phyloP scores from a whole-genome alignment of 2,797 vertebrate genomes.

The Bufotes viridis region DNA sequence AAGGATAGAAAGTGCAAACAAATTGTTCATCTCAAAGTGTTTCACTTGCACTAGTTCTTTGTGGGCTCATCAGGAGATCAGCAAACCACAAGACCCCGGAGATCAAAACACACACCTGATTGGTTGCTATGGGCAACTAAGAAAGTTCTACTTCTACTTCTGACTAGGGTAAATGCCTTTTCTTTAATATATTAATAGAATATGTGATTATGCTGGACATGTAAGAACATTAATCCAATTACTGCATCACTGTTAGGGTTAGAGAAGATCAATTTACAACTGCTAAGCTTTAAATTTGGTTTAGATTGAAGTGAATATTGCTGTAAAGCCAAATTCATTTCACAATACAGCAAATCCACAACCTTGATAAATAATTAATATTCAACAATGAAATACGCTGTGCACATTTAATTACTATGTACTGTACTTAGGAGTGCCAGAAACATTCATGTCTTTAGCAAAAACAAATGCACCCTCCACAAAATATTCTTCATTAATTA shows the following conservation, averaged over 20 bases:
- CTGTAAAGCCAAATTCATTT: not conserved
- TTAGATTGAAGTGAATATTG: not conserved
- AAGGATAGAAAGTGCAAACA: no score
- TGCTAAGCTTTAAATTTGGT: not conserved
- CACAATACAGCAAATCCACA: constrained; percentile 4
- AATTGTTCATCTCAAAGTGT: no score
- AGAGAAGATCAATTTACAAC: constrained; percentile 11
- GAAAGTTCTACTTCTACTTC: no score
- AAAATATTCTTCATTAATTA: not conserved
- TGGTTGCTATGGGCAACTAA: no score
- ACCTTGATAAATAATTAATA: constrained; percentile 8
- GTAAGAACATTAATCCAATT: constrained; percentile 15
- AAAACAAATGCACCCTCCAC: not conserved
- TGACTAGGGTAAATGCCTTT: not conserved
- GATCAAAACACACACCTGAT: no score
- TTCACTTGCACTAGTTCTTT: no score
- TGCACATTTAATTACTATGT: not conserved
- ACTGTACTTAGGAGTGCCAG: not conserved
- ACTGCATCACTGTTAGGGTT: constrained; percentile 2
- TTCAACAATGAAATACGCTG: not conserved
- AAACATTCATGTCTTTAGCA: not conserved
- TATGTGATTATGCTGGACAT: not conserved
- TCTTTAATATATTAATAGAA: not conserved
- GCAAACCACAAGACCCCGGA: no score
- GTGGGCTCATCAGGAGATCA: no score